Base-by-base conservation (phyloP, 2,113 vertebrate species). In the Hydropotes inermis region DNA sequence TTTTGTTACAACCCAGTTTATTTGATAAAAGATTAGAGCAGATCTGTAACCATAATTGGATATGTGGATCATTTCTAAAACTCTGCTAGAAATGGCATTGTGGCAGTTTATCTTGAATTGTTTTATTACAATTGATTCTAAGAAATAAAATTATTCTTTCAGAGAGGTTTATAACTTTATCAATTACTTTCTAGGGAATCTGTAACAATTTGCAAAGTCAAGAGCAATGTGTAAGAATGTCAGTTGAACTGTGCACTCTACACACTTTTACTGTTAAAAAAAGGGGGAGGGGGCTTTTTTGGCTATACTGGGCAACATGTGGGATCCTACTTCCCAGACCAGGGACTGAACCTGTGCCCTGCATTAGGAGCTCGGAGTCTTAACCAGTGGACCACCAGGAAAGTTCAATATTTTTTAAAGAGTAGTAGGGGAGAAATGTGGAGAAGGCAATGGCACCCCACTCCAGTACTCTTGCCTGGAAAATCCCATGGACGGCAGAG, bases 131-230 rank as follows among this genome's bases (percentile, higher is more conserved):
- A 91, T 3, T 78, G 43, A 97, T 43, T 95, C 47, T 4, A 95
- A 86, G 45, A 92, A 84, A 28, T 83, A 82, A 81, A 79, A 70
- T 85, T 91, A 87, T 78, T 92, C 19, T 92, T 82, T 58, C 36
- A 67, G 55, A 89, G 14, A 87, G 28, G n/a, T 78, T 3, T 94
- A 16, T 33, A 93, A 90, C 30, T 70, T 87, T 84, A 79, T 84
- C n/a, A 87, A 94, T 89, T 60, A 83, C 30, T 79, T 97, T 95
- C 76, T 85, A 91, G 30, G 92, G n/a, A 93, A 95, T 60, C 47
- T 90, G 11, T 81, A 67, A 86, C 45, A 79, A 86, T 76, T 92
- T 92, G 21, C 36, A 82, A 91, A 91, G 39, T 83, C 6, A 61
- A 87, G 11, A 85, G 61, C 19, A 87, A 78, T 36, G 61, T 54